These are phyloP conservation scores for Drosophila subobscura DNA, from an alignment of 1,140 invertebrate genomes.

Conservation along the genomic window DNA sequence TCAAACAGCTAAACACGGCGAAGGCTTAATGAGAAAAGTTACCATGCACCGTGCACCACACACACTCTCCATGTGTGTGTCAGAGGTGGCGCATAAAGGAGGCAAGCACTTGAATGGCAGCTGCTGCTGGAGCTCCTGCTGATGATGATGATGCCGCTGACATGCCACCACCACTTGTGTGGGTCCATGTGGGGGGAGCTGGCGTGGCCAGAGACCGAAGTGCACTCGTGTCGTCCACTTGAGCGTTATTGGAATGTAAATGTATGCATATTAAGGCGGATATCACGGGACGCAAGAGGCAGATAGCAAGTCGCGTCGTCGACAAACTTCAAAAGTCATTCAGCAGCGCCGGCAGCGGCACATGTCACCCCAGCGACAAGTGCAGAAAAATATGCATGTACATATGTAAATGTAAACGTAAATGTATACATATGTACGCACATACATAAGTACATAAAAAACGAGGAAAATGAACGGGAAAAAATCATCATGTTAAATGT, in stretches of 20 bases:
- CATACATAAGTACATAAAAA: constrained; percentile 25
- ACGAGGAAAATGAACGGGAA: constrained; percentile 43
- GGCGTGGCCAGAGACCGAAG: constrained; percentile 50
- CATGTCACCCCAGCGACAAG: constrained; percentile 21
- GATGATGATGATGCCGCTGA: constrained; percentile 61
- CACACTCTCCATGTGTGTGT: constrained; percentile 9
- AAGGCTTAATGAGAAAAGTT: constrained; percentile 78
- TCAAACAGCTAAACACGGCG: constrained; percentile 74
- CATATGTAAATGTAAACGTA: background rate
- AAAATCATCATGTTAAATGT: constrained; percentile 78
- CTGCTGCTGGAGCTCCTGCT: constrained; percentile 26
- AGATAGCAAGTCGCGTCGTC: constrained; percentile 54
- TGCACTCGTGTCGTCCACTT: constrained; percentile 77
- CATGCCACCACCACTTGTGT: constrained; percentile 64
- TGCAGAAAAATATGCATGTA: constrained; percentile 4
- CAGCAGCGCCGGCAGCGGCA: constrained; percentile 38
- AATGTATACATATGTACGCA: background rate
- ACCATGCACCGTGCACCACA: constrained; percentile 41
- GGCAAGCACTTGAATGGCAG: constrained; percentile 66
- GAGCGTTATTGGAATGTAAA: constrained; percentile 82
- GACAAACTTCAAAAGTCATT: constrained; percentile 77
- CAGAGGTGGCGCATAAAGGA: constrained; percentile 45
- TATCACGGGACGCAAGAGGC: background rate
- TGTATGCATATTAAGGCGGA: constrained; percentile 72
- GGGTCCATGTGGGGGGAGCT: constrained; percentile 11